Conservation (phyloP, 2,888 invertebrate species). For the Parnassius mnemosyne region DNA sequence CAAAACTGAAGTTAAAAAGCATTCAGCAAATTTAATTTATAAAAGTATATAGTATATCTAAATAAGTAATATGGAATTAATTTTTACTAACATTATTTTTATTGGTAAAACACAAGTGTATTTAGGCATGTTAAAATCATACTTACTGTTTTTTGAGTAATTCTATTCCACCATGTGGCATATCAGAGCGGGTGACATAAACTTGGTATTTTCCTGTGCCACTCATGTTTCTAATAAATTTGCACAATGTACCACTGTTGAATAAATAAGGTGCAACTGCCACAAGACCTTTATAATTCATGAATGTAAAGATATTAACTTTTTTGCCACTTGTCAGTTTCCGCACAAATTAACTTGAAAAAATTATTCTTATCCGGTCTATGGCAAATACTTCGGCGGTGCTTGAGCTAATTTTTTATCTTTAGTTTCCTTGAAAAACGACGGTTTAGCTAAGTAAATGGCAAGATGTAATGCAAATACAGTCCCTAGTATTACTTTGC, state of each 20-base stretch:
- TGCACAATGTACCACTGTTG: constrained; percentile 32
- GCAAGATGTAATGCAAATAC: constrained; percentile 62
- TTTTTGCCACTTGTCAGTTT: constrained; percentile 34
- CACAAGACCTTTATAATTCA: constrained; percentile 55
- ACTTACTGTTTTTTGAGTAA: constrained; percentile 83
- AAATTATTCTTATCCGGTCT: constrained; percentile 38
- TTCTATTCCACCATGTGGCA: constrained; percentile 81
- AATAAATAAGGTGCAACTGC: constrained; percentile 40
- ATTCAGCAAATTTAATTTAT: too few species aligned
- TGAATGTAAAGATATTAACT: constrained; percentile 39
- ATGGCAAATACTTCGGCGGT: constrained; percentile 67
- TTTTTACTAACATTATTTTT: too few species aligned
- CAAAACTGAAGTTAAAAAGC: too few species aligned
- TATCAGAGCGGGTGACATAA: constrained; percentile 83
- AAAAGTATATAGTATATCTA: too few species aligned
- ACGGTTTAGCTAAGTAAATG: constrained; percentile 67
- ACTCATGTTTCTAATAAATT: constrained; percentile 56
- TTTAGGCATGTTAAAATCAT: background rate
- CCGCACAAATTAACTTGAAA: constrained; percentile 34
- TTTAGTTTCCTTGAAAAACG: constrained; percentile 61
- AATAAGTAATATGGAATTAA: too few species aligned
- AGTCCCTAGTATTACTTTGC: constrained; percentile 65
- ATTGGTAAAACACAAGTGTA: too few species aligned
- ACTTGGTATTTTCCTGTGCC: constrained; percentile 71
- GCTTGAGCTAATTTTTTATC: constrained; percentile 40